Evolutionary conservation across 2,888 invertebrate genomes (phyloP), one percentile per base, ranked within the genome.

Genomic region (Matsumyia berberina): DNA sequence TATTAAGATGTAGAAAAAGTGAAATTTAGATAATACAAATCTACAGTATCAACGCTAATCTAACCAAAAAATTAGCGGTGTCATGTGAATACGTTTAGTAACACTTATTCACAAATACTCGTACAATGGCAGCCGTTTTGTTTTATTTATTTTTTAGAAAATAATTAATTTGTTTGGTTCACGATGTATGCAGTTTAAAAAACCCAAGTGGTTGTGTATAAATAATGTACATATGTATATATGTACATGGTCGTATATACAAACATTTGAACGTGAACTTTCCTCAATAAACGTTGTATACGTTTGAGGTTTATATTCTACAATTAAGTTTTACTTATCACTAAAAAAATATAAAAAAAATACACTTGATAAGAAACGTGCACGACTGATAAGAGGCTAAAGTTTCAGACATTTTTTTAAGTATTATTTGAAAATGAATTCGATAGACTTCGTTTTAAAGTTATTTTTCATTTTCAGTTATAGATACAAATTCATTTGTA

Each of bases 241-340:
- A n/a, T 11, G 15, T 46, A 69, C 6, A 11, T 9, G 11, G n/a
- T 11, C 29, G 29, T 29, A 46, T 49, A 42, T 58, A 42, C 9
- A 49, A 42, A 46, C 37, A 29, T 76, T 67, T 66, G 31, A 39
- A n/a, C 55, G 24, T 55, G 49, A 58, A 67, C 46, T 76, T 76
- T 58, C 37, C 19, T 51, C 33, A 57, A 66, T 39, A 46, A 44
- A 35, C 17, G 9, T 42, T 35, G 31, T 19, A 35, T 33, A 11
- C 19, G 24, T 55, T 19, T 62, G 39, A 19, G 49, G 53, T 57
- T 73, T 44, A 69, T 62, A 29, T 29, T 33, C 15, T 73, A 60
- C 53, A 69, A 60, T 53, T 44, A 69, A 67, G 55, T 60, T 77
- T 69, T 19, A 37, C 69, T 77, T 77, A 69, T 77, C 77, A 49